Conservation (phyloP, 2,888 invertebrate species). For the Arctia plantaginis region DNA sequence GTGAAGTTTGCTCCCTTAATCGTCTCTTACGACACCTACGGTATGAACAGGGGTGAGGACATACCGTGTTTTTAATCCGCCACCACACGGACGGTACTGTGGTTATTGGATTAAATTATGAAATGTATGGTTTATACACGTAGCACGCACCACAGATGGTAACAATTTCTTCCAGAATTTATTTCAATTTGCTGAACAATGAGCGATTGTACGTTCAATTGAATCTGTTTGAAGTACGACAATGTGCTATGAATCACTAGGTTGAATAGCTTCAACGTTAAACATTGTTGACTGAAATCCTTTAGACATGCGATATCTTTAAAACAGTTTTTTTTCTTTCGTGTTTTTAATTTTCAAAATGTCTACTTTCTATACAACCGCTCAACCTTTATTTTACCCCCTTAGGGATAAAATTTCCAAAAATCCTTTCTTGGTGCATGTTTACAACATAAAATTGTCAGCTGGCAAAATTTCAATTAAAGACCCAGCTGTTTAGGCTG, state of each 20-base stretch:
- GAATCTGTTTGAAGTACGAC: constrained; percentile 59
- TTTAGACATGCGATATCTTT: background rate
- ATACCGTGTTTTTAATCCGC: no score
- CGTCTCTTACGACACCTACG: no score
- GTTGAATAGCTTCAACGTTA: constrained; percentile 29
- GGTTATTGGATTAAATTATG: background rate
- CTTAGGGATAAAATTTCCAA: no score
- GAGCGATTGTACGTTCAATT: constrained; percentile 67
- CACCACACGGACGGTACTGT: background rate
- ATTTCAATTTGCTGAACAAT: constrained; percentile 63
- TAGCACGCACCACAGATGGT: constrained; percentile 15
- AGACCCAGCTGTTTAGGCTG: no score
- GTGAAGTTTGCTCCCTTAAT: no score
- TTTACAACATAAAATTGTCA: no score
- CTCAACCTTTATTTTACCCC: no score
- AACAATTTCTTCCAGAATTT: constrained; percentile 47
- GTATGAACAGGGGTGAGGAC: no score
- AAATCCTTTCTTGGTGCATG: no score
- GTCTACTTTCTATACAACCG: no score
- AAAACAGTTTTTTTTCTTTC: background rate
- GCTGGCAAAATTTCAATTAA: no score
- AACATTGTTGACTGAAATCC: background rate
- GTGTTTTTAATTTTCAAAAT: no score
- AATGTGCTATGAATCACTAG: constrained; percentile 40
- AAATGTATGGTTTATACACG: background rate